Evolutionary conservation across 2,888 invertebrate species (phyloP).

Genomic region (Rugalucina vietnamica): DNA sequence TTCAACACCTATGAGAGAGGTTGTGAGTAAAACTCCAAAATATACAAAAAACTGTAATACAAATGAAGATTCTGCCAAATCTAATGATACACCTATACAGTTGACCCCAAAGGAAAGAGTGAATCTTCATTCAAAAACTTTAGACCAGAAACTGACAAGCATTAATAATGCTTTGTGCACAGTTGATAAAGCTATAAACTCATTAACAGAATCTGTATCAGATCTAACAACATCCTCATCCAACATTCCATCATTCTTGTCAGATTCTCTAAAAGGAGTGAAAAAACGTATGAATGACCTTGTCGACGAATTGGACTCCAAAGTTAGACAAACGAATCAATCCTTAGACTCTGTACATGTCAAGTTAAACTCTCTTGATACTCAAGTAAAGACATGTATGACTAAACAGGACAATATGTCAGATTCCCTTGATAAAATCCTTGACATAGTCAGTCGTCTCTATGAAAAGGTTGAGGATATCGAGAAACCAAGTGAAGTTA

Average conservation of each 20-base stretch:
- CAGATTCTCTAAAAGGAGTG: not conserved
- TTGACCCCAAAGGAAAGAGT: not conserved
- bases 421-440: not conserved
- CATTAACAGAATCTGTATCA: not conserved
- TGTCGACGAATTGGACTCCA: not conserved
- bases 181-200: not conserved
- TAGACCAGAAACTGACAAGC: not conserved
- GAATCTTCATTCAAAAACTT: not conserved
- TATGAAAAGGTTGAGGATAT: not conserved
- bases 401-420: not conserved
- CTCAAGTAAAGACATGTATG: not conserved
- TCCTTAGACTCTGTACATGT: not conserved
- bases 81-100: not conserved
- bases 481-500: not conserved
- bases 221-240: not conserved
- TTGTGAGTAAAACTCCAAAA: not conserved
- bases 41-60: not conserved
- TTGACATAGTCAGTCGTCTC: not conserved
- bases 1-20: no score
- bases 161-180: not conserved
- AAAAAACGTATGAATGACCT: not conserved
- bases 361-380: not conserved
- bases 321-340: not conserved
- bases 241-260: not conserved
- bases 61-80: not conserved